Conservation (phyloP, 2,888 invertebrate genomes). For the Pyrochroa serraticornis region DNA sequence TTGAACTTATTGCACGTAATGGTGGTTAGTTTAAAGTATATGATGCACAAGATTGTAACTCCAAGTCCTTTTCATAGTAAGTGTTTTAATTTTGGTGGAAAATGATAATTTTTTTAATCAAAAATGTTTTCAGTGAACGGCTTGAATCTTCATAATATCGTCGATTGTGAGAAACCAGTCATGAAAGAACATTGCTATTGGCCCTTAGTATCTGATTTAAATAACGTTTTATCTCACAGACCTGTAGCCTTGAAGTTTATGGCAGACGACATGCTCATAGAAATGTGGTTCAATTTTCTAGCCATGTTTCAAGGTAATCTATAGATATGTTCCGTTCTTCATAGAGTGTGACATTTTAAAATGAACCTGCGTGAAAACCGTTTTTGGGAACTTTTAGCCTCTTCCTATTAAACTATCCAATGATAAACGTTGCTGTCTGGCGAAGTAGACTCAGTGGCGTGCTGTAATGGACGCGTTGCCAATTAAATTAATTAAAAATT, state of each 20-base stretch:
- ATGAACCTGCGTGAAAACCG: too few species aligned
- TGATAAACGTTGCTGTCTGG: too few species aligned
- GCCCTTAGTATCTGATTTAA: conserved; percentile 96
- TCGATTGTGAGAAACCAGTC: conserved; percentile 88
- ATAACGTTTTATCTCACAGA: conserved; percentile 92
- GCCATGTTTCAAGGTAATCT: conserved; percentile 87
- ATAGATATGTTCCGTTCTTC: too few species aligned
- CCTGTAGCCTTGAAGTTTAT: conserved; percentile 90
- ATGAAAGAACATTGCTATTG: conserved; percentile 99
- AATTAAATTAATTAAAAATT: too few species aligned
- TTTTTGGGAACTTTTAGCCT: too few species aligned
- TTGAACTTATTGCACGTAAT: conserved; percentile 90
- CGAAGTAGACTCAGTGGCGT: too few species aligned
- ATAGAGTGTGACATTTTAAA: too few species aligned
- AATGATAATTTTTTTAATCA: neutral
- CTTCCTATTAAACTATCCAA: too few species aligned
- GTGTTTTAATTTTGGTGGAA: conserved; percentile 33
- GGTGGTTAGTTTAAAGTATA: conserved; percentile 86
- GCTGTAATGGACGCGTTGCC: too few species aligned
- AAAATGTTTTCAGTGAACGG: conserved; percentile 64
- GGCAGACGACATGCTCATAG: conserved; percentile 84
- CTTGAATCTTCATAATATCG: conserved; percentile 86
- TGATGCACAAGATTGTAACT: conserved; percentile 92
- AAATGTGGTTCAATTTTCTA: conserved; percentile 95
- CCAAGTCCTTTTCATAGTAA: conserved; percentile 84